Base-by-base conservation (phyloP, 2,113 vertebrate species). In the Proteles cristata region DNA sequence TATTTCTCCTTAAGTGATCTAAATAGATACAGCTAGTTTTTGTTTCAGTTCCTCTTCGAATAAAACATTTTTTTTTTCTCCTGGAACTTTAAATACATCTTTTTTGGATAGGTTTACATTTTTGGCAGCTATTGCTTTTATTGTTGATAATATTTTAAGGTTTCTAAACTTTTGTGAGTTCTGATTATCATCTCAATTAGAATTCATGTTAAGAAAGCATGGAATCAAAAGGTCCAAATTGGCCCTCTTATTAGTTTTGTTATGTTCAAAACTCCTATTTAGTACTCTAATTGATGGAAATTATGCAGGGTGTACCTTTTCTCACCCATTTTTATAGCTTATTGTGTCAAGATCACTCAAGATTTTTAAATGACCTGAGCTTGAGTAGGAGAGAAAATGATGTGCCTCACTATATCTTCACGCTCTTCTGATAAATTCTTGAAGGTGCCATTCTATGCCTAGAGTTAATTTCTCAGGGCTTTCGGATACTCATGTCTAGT, bases 161-260 rank as follows among this genome's bases (percentile, higher is more conserved):
- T 96, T 94, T 94, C 21, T 73, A 89, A 88, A 15, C 80, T 95
- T 98, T 94, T 97, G 28, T 96, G 73, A 90, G 48, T 95, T 96
- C 73, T 94, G 80, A 90, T 94, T 58, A 88, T 69, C 74, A 81
- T 92, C 76, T 87, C 43, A 68, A 28, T 95, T 94, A 95, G 95
- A 93, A 77, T 96, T 90, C 58, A 84, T 94, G 7, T 93, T 80
- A 88, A 91, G 45, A 21, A 89, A 80, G 33, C 63, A 77, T 80
- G 90, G 88, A 96, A 45, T 92, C 82, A 87, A 77, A 69, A 93
- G 80, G 12, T 81, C 73, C 71, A 68, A 66, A 87, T 80, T 82
- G 28, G 65, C 96, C 35, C 43, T 84, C 45, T 94, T 93, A 68
- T 4, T 79, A 50, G 61, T 88, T 96, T 97, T 90, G 39, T 28